phyloP scores from a whole-genome alignment of 2,888 invertebrate genomes.

The Noctua janthina region DNA sequence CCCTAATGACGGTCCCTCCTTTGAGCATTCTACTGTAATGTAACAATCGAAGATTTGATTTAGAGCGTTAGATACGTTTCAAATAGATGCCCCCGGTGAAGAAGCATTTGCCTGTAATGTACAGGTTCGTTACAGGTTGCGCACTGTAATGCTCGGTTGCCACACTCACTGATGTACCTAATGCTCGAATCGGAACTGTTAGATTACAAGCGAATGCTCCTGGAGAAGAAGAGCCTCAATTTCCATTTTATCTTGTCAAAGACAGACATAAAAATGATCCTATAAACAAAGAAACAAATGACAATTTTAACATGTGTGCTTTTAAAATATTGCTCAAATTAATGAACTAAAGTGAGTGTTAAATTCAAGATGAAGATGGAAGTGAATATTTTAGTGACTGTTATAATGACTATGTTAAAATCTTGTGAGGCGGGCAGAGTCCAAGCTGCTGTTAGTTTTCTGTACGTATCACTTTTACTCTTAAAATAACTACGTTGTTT shows the following conservation, averaged over 20 bases:
- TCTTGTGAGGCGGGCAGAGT: slow-evolving; percentile 77
- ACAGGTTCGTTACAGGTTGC: background rate
- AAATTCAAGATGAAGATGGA: slow-evolving; percentile 71
- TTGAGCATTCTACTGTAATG: background rate
- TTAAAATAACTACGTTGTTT: background rate
- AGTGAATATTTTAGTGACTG: slow-evolving; percentile 68
- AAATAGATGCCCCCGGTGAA: background rate
- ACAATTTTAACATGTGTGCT: slow-evolving; percentile 4
- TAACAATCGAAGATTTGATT: background rate
- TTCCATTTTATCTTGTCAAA: background rate
- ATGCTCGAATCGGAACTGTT: background rate
- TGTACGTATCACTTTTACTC: slow-evolving; percentile 78
- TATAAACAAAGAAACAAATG: slow-evolving; percentile 1
- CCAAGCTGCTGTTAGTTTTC: slow-evolving; percentile 85
- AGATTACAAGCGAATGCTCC: background rate
- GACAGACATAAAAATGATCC: background rate
- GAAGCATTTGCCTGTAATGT: background rate
- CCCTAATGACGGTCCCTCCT: background rate
- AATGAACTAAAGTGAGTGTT: slow-evolving; percentile 40
- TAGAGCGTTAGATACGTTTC: background rate
- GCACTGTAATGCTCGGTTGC: background rate
- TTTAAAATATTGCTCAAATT: slow-evolving; percentile 65
- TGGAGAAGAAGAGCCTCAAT: background rate
- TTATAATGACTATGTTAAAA: slow-evolving; percentile 70
- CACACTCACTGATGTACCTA: background rate